These are phyloP conservation scores for Erebia palarica DNA, from an alignment of 2,888 invertebrate genomes.

Conservation along the genomic window DNA sequence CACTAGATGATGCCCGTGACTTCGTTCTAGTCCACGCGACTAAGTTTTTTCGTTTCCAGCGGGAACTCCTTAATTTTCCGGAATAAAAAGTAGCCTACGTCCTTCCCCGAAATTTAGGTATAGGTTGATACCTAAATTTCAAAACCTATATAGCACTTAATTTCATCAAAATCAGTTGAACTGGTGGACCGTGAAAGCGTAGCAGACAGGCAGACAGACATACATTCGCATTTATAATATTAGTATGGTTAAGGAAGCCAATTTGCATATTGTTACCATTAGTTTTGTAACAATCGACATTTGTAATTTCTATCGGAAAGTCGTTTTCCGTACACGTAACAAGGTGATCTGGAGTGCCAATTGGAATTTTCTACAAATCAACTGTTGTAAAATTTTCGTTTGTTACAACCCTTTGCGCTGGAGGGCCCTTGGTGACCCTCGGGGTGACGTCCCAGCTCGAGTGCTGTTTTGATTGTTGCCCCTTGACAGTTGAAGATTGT, in stretches of 20 bases:
- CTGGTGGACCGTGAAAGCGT: no score
- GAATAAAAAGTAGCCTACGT: no score
- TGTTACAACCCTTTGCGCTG: conserved; percentile 73
- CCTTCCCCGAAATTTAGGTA: no score
- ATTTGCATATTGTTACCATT: not conserved
- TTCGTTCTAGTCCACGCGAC: no score
- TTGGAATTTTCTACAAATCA: conserved; percentile 76
- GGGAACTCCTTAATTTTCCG: no score
- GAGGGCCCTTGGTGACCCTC: conserved; percentile 53
- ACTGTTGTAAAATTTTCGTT: conserved; percentile 68
- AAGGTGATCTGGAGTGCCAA: conserved; percentile 52
- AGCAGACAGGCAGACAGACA: no score
- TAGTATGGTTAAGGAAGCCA: not conserved
- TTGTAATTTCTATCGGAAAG: conserved; percentile 33
- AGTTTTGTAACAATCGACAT: not conserved
- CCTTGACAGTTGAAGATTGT: conserved; percentile 43
- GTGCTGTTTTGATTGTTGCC: conserved; percentile 48
- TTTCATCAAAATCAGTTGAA: no score
- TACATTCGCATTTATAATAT: no score
- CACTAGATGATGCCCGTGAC: no score
- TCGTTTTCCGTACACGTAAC: conserved; percentile 51
- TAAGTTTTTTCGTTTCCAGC: no score
- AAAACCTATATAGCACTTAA: no score
- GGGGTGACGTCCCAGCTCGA: conserved; percentile 54
- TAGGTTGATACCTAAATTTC: no score